These are phyloP conservation scores for Chionodraco myersi DNA, from an alignment of 2,113 vertebrate genomes.

Conservation along the genomic window DNA sequence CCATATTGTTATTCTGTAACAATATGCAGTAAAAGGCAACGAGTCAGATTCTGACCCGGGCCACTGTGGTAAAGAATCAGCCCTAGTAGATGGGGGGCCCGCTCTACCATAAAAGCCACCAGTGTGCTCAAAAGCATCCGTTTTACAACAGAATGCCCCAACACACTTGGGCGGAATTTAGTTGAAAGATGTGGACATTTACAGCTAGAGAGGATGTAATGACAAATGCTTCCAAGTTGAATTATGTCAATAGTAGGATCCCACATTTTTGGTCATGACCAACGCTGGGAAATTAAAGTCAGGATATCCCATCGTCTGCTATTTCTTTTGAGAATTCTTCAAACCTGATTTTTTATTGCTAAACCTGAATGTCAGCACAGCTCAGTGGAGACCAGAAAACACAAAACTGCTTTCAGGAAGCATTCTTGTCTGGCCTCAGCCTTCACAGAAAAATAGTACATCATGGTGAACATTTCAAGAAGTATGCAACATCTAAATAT, in stretches of 20 bases:
- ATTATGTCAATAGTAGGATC: not conserved
- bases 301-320: not conserved
- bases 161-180: no score
- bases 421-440: conserved; percentile 20
- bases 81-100: no score
- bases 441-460: conserved; percentile 14
- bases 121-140: no score
- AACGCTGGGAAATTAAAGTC: not conserved
- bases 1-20: no score
- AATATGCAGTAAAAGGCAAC: no score
- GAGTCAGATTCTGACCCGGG: no score
- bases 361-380: not conserved
- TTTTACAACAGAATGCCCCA: no score
- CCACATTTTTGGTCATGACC: not conserved
- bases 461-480: conserved; percentile 24
- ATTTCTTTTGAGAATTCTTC: not conserved
- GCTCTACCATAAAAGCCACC: no score
- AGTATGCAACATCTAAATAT: conserved; percentile 36
- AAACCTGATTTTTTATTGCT: not conserved
- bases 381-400: conserved; percentile 23
- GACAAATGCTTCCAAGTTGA: no score
- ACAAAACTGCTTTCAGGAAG: conserved; percentile 5
- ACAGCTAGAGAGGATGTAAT: no score
- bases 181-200: no score
- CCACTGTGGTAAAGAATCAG: no score